phyloP scores from a whole-genome alignment of 2,888 invertebrate genomes.

The Nomada fucata region DNA sequence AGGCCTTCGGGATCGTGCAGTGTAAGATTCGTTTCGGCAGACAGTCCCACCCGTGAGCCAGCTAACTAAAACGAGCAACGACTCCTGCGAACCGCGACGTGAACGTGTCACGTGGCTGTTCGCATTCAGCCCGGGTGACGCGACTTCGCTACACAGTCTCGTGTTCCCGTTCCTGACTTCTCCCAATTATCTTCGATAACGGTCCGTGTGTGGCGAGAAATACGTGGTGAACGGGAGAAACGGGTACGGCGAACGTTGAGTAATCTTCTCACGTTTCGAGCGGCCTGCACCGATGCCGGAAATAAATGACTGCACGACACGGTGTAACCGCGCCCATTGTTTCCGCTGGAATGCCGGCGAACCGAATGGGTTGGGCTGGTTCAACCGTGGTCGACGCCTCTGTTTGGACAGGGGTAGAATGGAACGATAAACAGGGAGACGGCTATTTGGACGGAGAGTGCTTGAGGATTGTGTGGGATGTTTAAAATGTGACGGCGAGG shows the following conservation, averaged over 20 bases:
- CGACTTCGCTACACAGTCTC: slow-evolving; percentile 10
- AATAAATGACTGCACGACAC: slow-evolving; percentile 68
- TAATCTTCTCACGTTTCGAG: slow-evolving; percentile 69
- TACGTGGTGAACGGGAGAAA: too few species aligned
- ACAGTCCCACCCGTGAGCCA: neutral
- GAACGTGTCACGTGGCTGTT: slow-evolving; percentile 23
- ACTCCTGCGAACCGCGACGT: slow-evolving; percentile 21
- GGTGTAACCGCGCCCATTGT: slow-evolving; percentile 65
- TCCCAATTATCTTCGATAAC: slow-evolving; percentile 71
- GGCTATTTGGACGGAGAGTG: slow-evolving; percentile 7
- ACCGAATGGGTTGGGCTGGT: neutral
- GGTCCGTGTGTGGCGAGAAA: neutral
- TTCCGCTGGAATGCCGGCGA: slow-evolving; percentile 49
- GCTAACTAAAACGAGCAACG: neutral
- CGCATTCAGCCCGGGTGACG: slow-evolving; percentile 38
- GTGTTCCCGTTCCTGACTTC: slow-evolving; percentile 51
- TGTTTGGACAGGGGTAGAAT: neutral
- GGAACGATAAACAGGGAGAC: slow-evolving; percentile 23
- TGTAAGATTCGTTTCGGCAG: neutral
- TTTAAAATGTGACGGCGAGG: neutral
- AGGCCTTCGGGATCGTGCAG: neutral
- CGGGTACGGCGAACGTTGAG: slow-evolving; percentile 51
- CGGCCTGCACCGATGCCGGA: slow-evolving; percentile 53
- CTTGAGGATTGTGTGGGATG: neutral
- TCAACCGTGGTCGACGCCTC: neutral